A percentile compares a stretch with the other conserved stretches of the same genome.
Evolutionary conservation across 1,140 invertebrate genomes (phyloP).

Genomic region (Camponotus pennsylvanicus): DNA sequence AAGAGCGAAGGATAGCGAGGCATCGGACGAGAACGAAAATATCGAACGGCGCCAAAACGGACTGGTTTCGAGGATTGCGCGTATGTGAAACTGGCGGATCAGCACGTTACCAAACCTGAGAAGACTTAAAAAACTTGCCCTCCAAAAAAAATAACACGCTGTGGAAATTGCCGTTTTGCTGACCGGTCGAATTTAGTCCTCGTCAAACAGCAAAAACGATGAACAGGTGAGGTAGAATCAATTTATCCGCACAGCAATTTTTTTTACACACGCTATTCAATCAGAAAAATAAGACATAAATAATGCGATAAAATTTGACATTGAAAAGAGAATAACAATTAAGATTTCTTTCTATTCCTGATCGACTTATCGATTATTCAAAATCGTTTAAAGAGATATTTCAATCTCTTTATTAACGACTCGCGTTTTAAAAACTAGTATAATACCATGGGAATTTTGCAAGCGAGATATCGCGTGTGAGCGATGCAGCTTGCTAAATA

Average conservation of each 20-base stretch:
- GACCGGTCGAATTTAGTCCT: conserved; percentile 36
- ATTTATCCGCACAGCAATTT: neutral
- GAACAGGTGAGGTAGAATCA: neutral
- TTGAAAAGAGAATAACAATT: neutral
- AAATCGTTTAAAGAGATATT: too few relatives aligned
- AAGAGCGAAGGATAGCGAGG: conserved; percentile 51
- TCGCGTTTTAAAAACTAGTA: conserved; percentile 10
- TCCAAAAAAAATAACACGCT: conserved; percentile 22
- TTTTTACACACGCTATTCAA: neutral
- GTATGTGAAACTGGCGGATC: conserved; percentile 34
- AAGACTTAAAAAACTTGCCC: conserved; percentile 24
- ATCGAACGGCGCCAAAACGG: conserved; percentile 35
- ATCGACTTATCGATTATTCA: too few relatives aligned
- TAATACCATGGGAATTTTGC: neutral
- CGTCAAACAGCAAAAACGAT: conserved; percentile 19
- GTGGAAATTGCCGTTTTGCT: conserved; percentile 29
- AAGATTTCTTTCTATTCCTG: neutral
- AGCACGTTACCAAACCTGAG: conserved; percentile 43
- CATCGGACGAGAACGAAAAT: conserved; percentile 43
- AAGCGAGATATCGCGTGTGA: neutral
- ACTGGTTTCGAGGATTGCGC: conserved; percentile 2
- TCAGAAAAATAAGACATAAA: neutral
- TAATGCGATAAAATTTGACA: neutral
- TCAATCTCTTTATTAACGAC: neutral
- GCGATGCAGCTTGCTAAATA: neutral